Percentiles rank a stretch among this genome's conserved stretches.
phyloP scores from a whole-genome alignment of 2,888 invertebrate genomes.

The Andrena haemorrhoa region DNA sequence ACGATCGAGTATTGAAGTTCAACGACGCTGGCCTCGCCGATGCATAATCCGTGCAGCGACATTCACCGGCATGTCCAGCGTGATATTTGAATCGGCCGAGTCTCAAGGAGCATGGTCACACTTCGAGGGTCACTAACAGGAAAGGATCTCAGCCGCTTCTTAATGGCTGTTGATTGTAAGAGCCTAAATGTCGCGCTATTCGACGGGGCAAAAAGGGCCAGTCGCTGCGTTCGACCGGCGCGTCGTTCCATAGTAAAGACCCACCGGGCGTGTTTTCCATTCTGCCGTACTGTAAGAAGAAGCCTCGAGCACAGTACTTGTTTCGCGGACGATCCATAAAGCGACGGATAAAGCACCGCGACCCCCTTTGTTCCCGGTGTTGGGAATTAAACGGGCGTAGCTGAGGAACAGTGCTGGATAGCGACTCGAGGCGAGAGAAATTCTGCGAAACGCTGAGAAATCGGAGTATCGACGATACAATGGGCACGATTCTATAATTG shows the following conservation, averaged over 20 bases:
- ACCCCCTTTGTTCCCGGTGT: background rate
- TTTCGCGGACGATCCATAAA: slow-evolving; percentile 27
- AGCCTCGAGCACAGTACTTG: background rate
- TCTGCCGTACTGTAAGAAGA: background rate
- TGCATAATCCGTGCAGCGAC: slow-evolving; percentile 73
- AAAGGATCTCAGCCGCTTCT: slow-evolving; percentile 67
- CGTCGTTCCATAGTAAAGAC: background rate
- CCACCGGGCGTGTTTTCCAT: background rate
- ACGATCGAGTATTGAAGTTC: slow-evolving; percentile 69
- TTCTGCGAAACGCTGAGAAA: slow-evolving; percentile 9
- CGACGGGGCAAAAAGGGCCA: slow-evolving; percentile 27
- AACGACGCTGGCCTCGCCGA: slow-evolving; percentile 65
- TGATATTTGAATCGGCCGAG: slow-evolving; percentile 60
- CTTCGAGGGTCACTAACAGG: slow-evolving; percentile 72
- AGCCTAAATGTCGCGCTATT: slow-evolving; percentile 39
- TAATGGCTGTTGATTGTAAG: slow-evolving; percentile 44
- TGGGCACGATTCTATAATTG: slow-evolving; percentile 21
- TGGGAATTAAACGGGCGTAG: slow-evolving; percentile 14
- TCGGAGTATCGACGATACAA: background rate
- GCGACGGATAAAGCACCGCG: background rate
- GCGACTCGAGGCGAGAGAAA: background rate
- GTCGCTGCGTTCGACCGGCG: background rate
- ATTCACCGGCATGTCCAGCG: slow-evolving; percentile 76
- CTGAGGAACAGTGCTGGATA: background rate
- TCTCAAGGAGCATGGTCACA: slow-evolving; percentile 74